These are phyloP conservation scores for Neodiprion virginianus DNA, from an alignment of 1,140 invertebrate species.

Conservation along the genomic window DNA sequence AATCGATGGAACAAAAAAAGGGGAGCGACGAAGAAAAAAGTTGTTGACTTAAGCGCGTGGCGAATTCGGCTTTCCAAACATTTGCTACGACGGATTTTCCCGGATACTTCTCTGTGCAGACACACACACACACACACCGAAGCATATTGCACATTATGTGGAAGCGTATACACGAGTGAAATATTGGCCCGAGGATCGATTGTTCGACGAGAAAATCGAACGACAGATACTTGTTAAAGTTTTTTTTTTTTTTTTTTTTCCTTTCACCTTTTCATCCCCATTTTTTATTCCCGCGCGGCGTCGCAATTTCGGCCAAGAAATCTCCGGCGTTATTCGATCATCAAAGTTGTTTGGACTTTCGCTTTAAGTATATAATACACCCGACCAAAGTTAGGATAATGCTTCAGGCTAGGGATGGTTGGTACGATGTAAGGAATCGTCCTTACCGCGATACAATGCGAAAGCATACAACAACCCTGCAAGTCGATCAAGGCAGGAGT, in stretches of 20 bases:
- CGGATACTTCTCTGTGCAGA: no score
- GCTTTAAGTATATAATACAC: no score
- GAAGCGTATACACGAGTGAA: neutral
- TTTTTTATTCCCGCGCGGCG: neutral
- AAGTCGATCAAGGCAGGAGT: neutral
- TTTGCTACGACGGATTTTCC: constrained; percentile 23
- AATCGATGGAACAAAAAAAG: neutral
- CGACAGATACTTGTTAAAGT: neutral
- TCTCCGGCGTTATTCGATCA: neutral
- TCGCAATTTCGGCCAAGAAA: neutral
- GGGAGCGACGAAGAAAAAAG: constrained; percentile 23
- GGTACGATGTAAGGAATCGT: neutral
- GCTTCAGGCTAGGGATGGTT: neutral
- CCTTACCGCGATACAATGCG: neutral
- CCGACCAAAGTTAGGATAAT: neutral
- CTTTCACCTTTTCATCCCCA: neutral
- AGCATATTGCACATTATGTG: no score
- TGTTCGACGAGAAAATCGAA: constrained; percentile 1
- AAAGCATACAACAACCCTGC: neutral
- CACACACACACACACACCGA: no score
- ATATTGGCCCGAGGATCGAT: neutral
- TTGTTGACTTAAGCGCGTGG: constrained; percentile 60
- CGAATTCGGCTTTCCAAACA: constrained; percentile 53
- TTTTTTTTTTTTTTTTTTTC: neutral
- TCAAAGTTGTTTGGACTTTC: neutral